Evolutionary conservation across 2,113 vertebrate species (phyloP).

Genomic region (Carassius carassius): DNA sequence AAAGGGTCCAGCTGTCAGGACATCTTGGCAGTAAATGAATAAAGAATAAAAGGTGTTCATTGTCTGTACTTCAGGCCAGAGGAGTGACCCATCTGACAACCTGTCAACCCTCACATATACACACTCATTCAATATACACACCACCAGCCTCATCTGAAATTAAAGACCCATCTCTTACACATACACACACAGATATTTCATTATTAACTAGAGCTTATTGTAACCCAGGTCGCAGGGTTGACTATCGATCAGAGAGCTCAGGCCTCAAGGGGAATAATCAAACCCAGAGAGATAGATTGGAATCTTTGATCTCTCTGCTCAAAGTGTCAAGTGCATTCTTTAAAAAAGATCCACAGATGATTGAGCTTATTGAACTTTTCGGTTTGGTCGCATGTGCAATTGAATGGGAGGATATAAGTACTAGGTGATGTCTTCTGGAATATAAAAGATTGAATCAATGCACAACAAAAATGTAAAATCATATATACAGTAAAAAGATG

Average conservation of each 20-base stretch:
- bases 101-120: neutral
- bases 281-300: conserved; percentile 57
- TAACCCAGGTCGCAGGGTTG: conserved; percentile 53
- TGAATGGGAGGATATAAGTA: conserved; percentile 11
- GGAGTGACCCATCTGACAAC: conserved; percentile 26
- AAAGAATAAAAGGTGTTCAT: conserved; percentile 42
- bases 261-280: conserved; percentile 59
- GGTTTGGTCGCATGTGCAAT: neutral
- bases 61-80: conserved; percentile 20
- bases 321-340: conserved; percentile 50
- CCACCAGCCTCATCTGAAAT: conserved; percentile 15
- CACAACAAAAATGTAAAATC: neutral
- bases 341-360: conserved; percentile 41
- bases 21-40: conserved; percentile 31
- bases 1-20: conserved; percentile 4
- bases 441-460: neutral
- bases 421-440: conserved; percentile 3
- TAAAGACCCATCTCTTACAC: neutral
- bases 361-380: conserved; percentile 43
- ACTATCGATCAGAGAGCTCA: conserved; percentile 50
- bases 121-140: conserved; percentile 26
- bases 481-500: neutral
- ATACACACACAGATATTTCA: conserved; percentile 22
- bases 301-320: conserved; percentile 57
- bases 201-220: conserved; percentile 41